Evolutionary conservation across 2,113 vertebrate genomes (phyloP), one percentile per base, ranked within the genome.

Genomic region (Abramis brama): DNA sequence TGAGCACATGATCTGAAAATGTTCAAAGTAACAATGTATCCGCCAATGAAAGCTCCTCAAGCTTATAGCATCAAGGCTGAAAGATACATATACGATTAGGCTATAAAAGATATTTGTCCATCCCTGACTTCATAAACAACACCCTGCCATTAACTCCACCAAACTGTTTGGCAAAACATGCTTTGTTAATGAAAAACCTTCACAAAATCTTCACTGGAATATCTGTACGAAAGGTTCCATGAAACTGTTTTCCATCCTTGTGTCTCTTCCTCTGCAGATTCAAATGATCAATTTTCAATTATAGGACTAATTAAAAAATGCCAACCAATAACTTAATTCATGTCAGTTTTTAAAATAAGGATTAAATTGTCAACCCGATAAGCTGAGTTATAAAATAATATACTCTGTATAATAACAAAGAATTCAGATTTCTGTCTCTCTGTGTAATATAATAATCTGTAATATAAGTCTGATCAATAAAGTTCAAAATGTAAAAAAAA

Each of bases 1-100:
- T 23, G 50, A 88, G 87, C 90, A 89, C 89, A 92, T 92, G 88
- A 91, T 87, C 83, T 36, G 68, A 79, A 74, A 89, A 86, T 84
- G 80, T 79, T 88, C 82, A 86, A 85, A 87, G 66, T 79, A 82
- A 23, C 76, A 77, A 36, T 33, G 36, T 57, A 83, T 55, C 10
- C 0, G 5, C 52, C 27, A 55, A n/a, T 60, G 19, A 57, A 82
- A 81, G 23, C 17, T 10, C 8, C 27, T 21, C 17, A n/a, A 66
- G 36, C 15, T 33, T 47, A 60, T 75, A 74, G 55, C 12, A 47
- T 81, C 7, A 10, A 45, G 3, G 78, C 57, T 64, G 5, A 78
- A 52, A 11, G 25, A 70, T 82, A 2, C 27, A 36, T 39, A 71
- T 52, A 39, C 23, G 10, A 33, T 71, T 83, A 12, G 19, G 0